These are phyloP conservation scores for Drosophila nigricruria DNA, from an alignment of 2,888 invertebrate genomes.

Conservation along the genomic window DNA sequence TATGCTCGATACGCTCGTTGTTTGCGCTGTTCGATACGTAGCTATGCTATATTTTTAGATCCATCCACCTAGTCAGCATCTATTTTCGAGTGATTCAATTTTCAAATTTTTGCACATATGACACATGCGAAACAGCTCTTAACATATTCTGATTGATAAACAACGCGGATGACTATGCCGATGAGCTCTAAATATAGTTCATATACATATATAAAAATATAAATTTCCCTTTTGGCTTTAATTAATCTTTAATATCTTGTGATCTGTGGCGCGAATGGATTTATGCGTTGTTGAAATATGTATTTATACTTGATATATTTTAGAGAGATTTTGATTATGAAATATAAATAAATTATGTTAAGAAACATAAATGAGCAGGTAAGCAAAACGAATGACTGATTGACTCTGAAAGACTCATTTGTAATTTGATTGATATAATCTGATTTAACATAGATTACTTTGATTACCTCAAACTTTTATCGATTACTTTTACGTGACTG, in stretches of 20 bases:
- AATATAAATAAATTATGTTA: conserved; percentile 5
- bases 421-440: conserved; percentile 4
- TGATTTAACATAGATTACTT: not conserved
- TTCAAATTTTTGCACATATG: conserved; percentile 78
- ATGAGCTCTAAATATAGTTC: conserved; percentile 50
- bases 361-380: not conserved
- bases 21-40: conserved; percentile 39
- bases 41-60: conserved; percentile 68
- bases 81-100: conserved; percentile 69
- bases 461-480: conserved; percentile 2
- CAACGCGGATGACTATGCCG: conserved; percentile 46
- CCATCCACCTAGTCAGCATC: conserved; percentile 61
- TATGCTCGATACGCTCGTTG: conserved; percentile 37
- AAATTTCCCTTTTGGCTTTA: conserved; percentile 36
- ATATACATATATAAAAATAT: conserved; percentile 16
- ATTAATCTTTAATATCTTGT: conserved; percentile 61
- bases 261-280: conserved; percentile 53
- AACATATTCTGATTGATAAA: conserved; percentile 56
- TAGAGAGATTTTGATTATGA: conserved; percentile 23
- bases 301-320: conserved; percentile 43
- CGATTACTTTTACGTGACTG: conserved; percentile 42
- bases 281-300: conserved; percentile 54
- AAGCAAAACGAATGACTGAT: not conserved
- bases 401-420: not conserved
- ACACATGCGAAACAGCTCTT: conserved; percentile 59